Conservation (phyloP, 2,797 vertebrate genomes). For the Masticophis lateralis region DNA sequence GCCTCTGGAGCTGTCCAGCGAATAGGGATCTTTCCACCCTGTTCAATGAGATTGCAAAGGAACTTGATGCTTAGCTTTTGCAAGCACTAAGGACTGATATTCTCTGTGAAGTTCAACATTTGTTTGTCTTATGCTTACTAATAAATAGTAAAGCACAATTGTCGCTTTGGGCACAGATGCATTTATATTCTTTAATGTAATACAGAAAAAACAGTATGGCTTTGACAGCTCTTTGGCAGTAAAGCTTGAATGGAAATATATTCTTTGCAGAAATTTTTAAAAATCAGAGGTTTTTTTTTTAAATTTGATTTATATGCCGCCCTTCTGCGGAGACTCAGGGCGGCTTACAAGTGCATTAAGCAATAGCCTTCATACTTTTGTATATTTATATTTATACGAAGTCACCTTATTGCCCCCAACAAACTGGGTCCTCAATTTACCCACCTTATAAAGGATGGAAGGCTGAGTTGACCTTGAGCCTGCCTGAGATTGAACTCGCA, state of each 20-base stretch:
- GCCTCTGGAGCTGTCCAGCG: constrained; percentile 80
- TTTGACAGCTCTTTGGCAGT: neutral
- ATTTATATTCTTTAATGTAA: no score
- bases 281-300: no score
- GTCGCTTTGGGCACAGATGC: neutral
- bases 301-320: no score
- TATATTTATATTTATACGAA: no score
- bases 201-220: neutral
- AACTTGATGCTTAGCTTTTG: neutral
- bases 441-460: no score
- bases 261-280: neutral
- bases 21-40: constrained; percentile 79
- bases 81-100: neutral
- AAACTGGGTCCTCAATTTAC: no score
- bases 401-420: no score
- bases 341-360: no score
- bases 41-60: constrained; percentile 1
- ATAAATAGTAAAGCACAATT: neutral
- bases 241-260: neutral
- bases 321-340: no score
- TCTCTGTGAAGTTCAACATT: neutral
- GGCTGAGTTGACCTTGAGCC: no score
- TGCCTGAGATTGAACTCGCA: no score
- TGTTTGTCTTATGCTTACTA: neutral
- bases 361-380: no score